phyloP scores from a whole-genome alignment of 23 tunicate genomes.

The Aplidium turbinatum region DNA sequence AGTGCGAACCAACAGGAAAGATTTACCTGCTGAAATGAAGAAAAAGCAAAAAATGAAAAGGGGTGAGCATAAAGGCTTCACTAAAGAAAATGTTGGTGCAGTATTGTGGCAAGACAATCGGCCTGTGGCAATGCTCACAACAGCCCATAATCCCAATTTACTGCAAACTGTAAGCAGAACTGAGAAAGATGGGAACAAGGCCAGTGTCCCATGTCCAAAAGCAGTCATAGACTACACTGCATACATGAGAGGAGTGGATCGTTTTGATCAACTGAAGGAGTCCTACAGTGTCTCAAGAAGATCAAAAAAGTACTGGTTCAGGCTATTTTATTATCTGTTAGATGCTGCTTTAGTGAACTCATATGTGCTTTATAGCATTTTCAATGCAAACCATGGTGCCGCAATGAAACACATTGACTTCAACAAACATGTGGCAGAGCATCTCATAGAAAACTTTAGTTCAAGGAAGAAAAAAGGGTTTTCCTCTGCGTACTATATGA shows the following conservation, averaged over 20 bases:
- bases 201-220: conserved; percentile 25
- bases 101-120: conserved; percentile 22
- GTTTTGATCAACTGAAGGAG: conserved; percentile 28
- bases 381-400: background rate
- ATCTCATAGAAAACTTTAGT: background rate
- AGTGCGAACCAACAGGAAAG: conserved; percentile 5
- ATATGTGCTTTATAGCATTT: background rate
- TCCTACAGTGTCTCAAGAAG: conserved; percentile 8
- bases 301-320: conserved; percentile 25
- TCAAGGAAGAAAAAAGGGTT: conserved; percentile 13
- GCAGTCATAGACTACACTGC: conserved; percentile 14
- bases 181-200: conserved; percentile 16
- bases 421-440: conserved; percentile 2
- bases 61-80: conserved; percentile 1
- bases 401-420: conserved; percentile 12
- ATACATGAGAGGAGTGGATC: conserved; percentile 38
- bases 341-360: conserved; percentile 12
- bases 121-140: conserved; percentile 5
- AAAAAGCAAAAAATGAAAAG: conserved; percentile 7
- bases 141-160: conserved; percentile 24
- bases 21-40: conserved; percentile 6
- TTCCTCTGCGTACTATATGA: conserved; percentile 7
- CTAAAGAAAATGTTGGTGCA: conserved; percentile 8
- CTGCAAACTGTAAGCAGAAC: background rate
- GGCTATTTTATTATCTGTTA: background rate